Evolutionary conservation across 2,797 vertebrate genomes (phyloP), one percentile per base, ranked within the genome.

Genomic region (Dermochelys coriacea): DNA sequence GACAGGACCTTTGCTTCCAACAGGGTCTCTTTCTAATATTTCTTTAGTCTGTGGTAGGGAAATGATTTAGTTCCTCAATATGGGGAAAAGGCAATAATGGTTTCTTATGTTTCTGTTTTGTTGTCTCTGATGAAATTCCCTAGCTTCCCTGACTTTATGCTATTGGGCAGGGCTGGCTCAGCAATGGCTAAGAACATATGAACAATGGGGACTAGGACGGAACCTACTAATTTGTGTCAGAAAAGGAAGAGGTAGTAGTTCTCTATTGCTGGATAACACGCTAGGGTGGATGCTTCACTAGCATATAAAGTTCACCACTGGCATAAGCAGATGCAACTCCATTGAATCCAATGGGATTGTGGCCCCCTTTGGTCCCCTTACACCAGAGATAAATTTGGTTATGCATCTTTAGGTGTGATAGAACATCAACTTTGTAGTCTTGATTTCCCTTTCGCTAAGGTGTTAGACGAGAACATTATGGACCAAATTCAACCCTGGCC

Each of bases 41-140:
- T 31, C 0, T 0, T 4, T 21, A 54, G n/a, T 1, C 15, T 29
- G n/a, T 68, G 84, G n/a, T 75, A 71, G 87, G 27, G 34, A 41
- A 1, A 49, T 5, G 5, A 49, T 5, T 12, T 77, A 12, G 29
- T 37, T 51, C 93, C 21, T 80, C 9, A 50, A 57, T 75, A 1
- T 61, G 45, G 68, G 47, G 25, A 64, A 8, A 16, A 68, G 61
- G 84, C 90, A 95, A 77, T 47, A 52, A 37, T 89, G 12, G 27
- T 41, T 85, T 90, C 27, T 25, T 3, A 1, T 41, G 37, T 25
- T 41, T 19, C 19, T 5, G 0, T 64, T 12, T 47, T 49, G 29
- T 75, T 34, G 75, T 3, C 8, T 1, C 0, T 23, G 68, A 71
- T 23, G 41, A 15, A 75, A 45, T 27, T 29, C 23, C 71, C 41